Percentiles rank a stretch among this genome's conserved stretches.
phyloP scores from a whole-genome alignment of 1,140 invertebrate genomes.

The Drosophila sproati region DNA sequence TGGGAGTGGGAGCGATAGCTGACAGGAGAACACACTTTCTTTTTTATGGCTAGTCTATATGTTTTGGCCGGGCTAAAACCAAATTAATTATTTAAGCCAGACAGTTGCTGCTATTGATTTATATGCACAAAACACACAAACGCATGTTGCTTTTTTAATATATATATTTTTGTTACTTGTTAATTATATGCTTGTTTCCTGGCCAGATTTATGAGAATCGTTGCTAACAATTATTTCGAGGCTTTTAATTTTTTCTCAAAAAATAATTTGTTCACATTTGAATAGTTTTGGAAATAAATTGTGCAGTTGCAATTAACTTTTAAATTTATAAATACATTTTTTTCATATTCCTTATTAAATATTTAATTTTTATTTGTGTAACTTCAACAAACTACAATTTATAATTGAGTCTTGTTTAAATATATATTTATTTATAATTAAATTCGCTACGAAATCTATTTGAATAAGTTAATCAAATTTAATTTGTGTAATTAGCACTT shows the following conservation, averaged over 20 bases:
- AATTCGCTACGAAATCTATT: constrained; percentile 11
- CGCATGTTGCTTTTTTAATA: not conserved
- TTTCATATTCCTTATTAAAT: not conserved
- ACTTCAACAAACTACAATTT: constrained; percentile 11
- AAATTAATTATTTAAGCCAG: constrained; percentile 76
- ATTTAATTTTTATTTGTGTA: not conserved
- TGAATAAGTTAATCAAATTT: constrained; percentile 22
- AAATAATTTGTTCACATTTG: constrained; percentile 1
- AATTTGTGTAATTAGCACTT: constrained; percentile 16
- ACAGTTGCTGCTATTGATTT: constrained; percentile 67
- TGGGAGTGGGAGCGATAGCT: not conserved
- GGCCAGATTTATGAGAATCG: constrained; percentile 33
- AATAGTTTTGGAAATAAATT: not conserved
- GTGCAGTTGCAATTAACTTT: not conserved
- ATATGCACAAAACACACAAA: constrained; percentile 37
- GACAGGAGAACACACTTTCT: constrained; percentile 20
- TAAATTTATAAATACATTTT: not conserved
- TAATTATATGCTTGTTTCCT: constrained; percentile 31
- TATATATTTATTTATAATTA: constrained; percentile 1
- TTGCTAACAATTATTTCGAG: constrained; percentile 12
- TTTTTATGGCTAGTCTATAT: constrained; percentile 71
- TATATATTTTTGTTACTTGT: constrained; percentile 8
- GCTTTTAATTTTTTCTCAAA: not conserved
- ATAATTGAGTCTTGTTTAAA: constrained; percentile 6
- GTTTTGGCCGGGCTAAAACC: constrained; percentile 41